Evolutionary conservation across 2,888 invertebrate genomes (phyloP).

Genomic region (Apodemia duryi): DNA sequence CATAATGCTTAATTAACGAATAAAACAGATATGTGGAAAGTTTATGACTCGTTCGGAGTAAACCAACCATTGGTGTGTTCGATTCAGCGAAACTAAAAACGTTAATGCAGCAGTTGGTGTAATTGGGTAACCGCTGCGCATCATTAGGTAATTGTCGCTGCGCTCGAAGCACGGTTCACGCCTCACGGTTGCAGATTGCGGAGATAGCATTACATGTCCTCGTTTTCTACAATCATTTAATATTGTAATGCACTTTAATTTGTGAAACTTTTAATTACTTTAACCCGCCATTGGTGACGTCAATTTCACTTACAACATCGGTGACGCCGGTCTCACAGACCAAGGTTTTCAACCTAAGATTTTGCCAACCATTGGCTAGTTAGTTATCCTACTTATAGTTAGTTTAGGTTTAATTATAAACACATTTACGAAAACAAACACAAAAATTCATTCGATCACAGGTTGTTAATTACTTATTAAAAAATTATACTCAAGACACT

Average conservation of each 20-base stretch:
- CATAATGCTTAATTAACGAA: neutral
- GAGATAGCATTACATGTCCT: neutral
- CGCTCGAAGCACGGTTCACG: slow-evolving; percentile 27
- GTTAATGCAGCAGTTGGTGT: slow-evolving; percentile 58
- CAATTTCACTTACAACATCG: no score
- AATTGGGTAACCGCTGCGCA: slow-evolving; percentile 69
- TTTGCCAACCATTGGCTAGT: no score
- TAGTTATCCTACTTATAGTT: no score
- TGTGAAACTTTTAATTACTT: no score
- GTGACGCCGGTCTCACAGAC: no score
- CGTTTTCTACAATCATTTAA: neutral
- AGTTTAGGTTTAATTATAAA: no score
- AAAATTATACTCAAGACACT: no score
- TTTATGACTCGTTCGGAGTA: slow-evolving; percentile 13
- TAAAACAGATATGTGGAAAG: slow-evolving; percentile 21
- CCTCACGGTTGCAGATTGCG: neutral
- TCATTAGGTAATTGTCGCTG: slow-evolving; percentile 74
- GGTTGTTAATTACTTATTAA: no score
- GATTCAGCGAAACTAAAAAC: slow-evolving; percentile 55
- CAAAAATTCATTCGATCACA: no score
- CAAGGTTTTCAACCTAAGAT: no score
- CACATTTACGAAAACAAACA: no score
- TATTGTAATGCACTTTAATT: neutral
- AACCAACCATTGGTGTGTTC: slow-evolving; percentile 11
- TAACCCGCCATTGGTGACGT: no score